Conservation (phyloP, 2,113 vertebrate genomes). For the Lamprotornis superbus region DNA sequence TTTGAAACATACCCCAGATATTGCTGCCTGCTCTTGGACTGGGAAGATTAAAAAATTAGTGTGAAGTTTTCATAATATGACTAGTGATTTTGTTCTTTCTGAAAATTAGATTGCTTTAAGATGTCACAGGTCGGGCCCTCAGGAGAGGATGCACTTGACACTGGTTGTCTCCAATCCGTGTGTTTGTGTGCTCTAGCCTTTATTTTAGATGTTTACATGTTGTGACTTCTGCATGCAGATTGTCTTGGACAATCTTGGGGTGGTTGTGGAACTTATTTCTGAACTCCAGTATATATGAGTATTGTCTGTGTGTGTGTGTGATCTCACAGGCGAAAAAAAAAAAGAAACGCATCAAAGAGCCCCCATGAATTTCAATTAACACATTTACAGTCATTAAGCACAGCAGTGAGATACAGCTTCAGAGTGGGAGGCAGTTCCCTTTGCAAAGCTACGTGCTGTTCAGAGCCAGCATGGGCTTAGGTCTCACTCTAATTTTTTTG, state of each 20-base stretch:
- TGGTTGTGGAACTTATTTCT: background rate
- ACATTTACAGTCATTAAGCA: constrained; percentile 59
- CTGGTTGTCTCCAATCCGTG: accelerated
- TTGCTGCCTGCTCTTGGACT: background rate
- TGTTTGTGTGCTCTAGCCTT: background rate
- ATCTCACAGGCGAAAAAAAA: background rate
- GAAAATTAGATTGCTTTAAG: background rate
- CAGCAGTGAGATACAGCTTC: background rate
- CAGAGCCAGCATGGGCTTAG: constrained; percentile 30
- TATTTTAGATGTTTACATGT: background rate
- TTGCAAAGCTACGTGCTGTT: constrained; percentile 23
- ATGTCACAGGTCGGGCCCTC: background rate
- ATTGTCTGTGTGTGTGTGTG: background rate
- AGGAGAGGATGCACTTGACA: background rate
- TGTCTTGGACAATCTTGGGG: background rate
- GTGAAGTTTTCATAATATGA: background rate
- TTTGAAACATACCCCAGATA: background rate
- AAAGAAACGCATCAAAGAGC: background rate
- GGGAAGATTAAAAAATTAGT: background rate
- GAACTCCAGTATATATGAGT: background rate
- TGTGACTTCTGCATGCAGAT: background rate
- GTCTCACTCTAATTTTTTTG: background rate
- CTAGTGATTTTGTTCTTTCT: background rate
- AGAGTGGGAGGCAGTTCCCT: constrained; percentile 39
- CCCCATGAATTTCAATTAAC: constrained; percentile 60